phyloP scores from a whole-genome alignment of 2,113 vertebrate species.

The Trematomus loennbergii region DNA sequence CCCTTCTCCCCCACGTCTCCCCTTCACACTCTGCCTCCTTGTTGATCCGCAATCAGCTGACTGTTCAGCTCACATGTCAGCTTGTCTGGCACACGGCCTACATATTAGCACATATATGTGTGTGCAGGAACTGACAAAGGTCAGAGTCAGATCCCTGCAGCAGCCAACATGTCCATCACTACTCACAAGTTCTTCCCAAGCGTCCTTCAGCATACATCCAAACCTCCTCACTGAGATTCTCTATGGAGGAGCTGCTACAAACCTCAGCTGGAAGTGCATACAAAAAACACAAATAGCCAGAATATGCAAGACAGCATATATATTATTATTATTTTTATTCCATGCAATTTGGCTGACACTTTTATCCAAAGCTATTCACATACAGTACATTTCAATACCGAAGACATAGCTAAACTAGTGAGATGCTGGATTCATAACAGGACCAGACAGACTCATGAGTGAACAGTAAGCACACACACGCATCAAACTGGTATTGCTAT shows the following conservation, averaged over 20 bases:
- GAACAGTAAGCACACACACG: too few species aligned
- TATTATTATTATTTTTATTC: too few species aligned
- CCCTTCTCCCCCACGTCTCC: neutral
- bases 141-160: slow-evolving; percentile 21
- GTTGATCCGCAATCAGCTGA: slow-evolving; percentile 26
- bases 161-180: slow-evolving; percentile 5
- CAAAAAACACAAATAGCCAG: neutral
- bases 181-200: neutral
- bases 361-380: too few species aligned
- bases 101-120: slow-evolving; percentile 21
- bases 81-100: slow-evolving; percentile 24
- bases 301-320: neutral
- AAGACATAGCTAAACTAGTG: too few species aligned
- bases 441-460: too few species aligned
- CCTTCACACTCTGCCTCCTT: slow-evolving; percentile 31
- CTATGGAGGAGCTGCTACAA: neutral
- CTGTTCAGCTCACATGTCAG: slow-evolving; percentile 16
- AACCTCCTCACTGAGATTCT: neutral
- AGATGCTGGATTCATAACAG: too few species aligned
- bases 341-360: too few species aligned
- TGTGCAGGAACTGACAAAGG: slow-evolving; percentile 22
- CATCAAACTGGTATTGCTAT: too few species aligned
- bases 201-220: neutral
- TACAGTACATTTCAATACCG: too few species aligned
- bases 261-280: neutral